A percentile compares a stretch with the other conserved stretches of the same genome.
These are phyloP conservation scores for Hyposoter dolosus DNA, from an alignment of 2,888 invertebrate species.

Conservation along the genomic window DNA sequence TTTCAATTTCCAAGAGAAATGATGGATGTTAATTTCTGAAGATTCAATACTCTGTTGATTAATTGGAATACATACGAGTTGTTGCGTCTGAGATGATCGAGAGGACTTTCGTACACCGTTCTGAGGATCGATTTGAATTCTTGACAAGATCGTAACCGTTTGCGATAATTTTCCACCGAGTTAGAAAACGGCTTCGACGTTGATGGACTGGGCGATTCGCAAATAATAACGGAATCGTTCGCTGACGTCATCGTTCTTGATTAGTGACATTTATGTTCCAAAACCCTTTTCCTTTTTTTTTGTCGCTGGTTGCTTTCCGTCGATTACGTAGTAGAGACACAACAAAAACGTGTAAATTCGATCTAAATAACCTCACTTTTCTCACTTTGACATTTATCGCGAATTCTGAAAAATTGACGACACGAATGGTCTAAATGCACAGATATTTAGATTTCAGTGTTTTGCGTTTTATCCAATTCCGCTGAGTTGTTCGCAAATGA, in stretches of 20 bases:
- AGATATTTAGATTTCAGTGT: neutral
- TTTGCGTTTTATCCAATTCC: neutral
- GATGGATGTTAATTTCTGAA: neutral
- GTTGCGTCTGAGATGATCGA: constrained; percentile 57
- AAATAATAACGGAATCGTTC: constrained; percentile 68
- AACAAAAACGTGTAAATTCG: neutral
- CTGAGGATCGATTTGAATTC: constrained; percentile 24
- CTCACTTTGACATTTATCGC: neutral
- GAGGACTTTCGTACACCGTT: constrained; percentile 62
- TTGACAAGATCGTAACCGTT: constrained; percentile 48
- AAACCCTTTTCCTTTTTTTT: neutral
- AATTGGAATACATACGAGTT: constrained; percentile 37
- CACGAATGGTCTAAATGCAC: neutral
- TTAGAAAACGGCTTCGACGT: neutral
- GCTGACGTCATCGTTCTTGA: constrained; percentile 53
- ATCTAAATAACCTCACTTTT: constrained; percentile 1
- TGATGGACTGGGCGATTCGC: constrained; percentile 64
- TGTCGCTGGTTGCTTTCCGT: neutral
- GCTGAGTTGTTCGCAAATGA: neutral
- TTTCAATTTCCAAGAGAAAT: neutral
- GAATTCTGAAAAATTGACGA: neutral
- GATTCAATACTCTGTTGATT: neutral
- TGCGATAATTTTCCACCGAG: constrained; percentile 34
- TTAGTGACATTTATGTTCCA: constrained; percentile 10
- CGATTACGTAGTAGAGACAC: neutral